phyloP scores from a whole-genome alignment of 2,888 invertebrate species.

The Catocala nupta region DNA sequence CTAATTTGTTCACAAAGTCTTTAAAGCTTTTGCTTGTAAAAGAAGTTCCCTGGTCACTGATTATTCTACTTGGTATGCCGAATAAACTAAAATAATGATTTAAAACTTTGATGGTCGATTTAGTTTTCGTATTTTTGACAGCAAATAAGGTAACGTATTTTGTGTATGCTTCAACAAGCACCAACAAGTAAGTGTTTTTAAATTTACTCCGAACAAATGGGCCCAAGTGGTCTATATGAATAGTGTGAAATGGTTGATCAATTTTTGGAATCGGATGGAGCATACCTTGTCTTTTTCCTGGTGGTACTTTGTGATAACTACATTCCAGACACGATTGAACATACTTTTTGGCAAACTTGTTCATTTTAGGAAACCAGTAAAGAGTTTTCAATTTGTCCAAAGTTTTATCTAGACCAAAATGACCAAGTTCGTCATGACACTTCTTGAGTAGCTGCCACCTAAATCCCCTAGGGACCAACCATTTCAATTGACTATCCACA shows the following conservation, averaged over 20 bases:
- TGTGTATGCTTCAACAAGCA: constrained; percentile 21
- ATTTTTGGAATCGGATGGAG: constrained; percentile 44
- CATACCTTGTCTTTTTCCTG: constrained; percentile 34
- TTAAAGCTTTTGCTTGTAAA: constrained; percentile 23
- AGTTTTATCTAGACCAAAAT: constrained; percentile 43
- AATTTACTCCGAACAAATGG: constrained; percentile 29
- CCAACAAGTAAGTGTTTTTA: constrained; percentile 18
- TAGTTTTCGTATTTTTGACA: constrained; percentile 10
- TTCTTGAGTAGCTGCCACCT: constrained; percentile 42
- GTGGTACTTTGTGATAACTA: constrained; percentile 9
- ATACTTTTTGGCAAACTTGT: constrained; percentile 14
- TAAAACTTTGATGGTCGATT: not conserved
- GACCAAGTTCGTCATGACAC: constrained; percentile 46
- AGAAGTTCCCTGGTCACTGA: constrained; percentile 15
- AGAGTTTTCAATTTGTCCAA: not conserved
- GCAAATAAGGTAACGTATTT: constrained; percentile 11
- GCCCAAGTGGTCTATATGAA: constrained; percentile 46
- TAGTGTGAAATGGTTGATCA: constrained; percentile 43
- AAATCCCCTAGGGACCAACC: constrained; percentile 42
- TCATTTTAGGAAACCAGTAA: constrained; percentile 18
- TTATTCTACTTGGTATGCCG: constrained; percentile 14
- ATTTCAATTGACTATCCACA: constrained; percentile 18
- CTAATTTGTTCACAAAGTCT: not conserved
- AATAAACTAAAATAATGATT: constrained; percentile 10
- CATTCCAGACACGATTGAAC: constrained; percentile 14